Conservation (phyloP, 1,140 invertebrate genomes). For the Atta colombica region DNA sequence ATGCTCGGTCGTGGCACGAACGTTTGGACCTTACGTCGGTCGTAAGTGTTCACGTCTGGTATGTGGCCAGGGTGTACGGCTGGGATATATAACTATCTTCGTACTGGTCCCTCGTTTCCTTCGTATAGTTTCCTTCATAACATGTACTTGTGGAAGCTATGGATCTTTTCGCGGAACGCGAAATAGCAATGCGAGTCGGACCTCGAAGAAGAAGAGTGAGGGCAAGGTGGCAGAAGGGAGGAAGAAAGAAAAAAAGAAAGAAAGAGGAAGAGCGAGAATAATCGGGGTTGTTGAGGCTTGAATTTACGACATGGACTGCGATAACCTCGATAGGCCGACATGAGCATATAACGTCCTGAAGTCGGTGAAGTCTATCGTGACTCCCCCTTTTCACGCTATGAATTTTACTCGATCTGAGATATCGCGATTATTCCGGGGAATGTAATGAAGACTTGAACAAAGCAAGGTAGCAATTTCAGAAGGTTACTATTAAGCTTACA, state of each 20-base stretch:
- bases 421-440: conserved; percentile 50
- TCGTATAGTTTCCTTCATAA: conserved; percentile 62
- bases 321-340: conserved; percentile 79
- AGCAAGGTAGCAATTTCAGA: conserved; percentile 57
- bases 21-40: conserved; percentile 70
- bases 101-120: conserved; percentile 63
- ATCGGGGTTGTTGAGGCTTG: conserved; percentile 72
- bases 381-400: conserved; percentile 54
- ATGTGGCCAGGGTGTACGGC: conserved; percentile 75
- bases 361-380: conserved; percentile 70
- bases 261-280: conserved; percentile 27
- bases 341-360: conserved; percentile 62
- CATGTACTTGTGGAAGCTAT: conserved; percentile 34
- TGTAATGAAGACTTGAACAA: conserved; percentile 60
- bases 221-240: background rate
- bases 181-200: conserved; percentile 71
- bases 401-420: conserved; percentile 57
- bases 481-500: conserved; percentile 52
- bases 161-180: conserved; percentile 63
- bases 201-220: conserved; percentile 30
- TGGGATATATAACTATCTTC: conserved; percentile 77
- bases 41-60: conserved; percentile 81
- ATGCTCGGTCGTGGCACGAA: conserved; percentile 67
- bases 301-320: conserved; percentile 76
- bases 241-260: background rate